These are phyloP conservation scores for Sisyra nigra DNA, from an alignment of 2,888 invertebrate genomes.

Conservation along the genomic window DNA sequence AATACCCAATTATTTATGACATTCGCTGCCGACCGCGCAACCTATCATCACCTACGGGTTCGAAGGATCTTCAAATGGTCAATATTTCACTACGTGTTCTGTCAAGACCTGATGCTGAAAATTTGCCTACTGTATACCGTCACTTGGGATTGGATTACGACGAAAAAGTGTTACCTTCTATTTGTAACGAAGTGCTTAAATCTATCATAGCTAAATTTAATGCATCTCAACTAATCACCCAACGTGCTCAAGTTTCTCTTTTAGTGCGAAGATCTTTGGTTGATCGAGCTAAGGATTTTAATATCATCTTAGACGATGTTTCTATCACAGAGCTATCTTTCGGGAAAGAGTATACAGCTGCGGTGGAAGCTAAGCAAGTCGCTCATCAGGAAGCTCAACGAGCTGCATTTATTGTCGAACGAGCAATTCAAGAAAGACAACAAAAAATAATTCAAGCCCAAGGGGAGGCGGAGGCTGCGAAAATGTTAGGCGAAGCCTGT, in stretches of 20 bases:
- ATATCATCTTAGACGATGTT: slow-evolving; percentile 97
- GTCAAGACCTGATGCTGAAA: slow-evolving; percentile 76
- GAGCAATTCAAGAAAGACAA: slow-evolving; percentile 93
- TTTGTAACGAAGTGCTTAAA: slow-evolving; percentile 97
- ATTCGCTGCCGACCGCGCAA: slow-evolving; percentile 79
- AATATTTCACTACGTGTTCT: slow-evolving; percentile 95
- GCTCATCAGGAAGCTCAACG: slow-evolving; percentile 99
- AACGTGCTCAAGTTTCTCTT: slow-evolving; percentile 89
- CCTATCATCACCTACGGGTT: slow-evolving; percentile 92
- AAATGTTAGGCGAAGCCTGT: slow-evolving; percentile 93
- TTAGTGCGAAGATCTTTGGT: slow-evolving; percentile 82
- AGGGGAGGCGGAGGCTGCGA: slow-evolving; percentile 98
- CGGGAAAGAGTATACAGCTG: slow-evolving; percentile 89
- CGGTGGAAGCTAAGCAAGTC: slow-evolving; percentile 99
- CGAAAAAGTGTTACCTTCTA: slow-evolving; percentile 95
- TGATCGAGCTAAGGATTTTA: slow-evolving; percentile 93
- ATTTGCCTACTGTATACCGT: slow-evolving; percentile 78
- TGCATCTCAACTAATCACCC: slow-evolving; percentile 97
- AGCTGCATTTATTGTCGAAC: slow-evolving; percentile 95
- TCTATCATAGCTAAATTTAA: slow-evolving; percentile 99
- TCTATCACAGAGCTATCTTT: slow-evolving; percentile 97
- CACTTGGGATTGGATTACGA: slow-evolving; percentile 91
- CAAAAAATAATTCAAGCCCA: slow-evolving; percentile 99
- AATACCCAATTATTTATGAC: slow-evolving; percentile 98
- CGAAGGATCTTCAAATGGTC: slow-evolving; percentile 98